Conservation (phyloP, 2,113 vertebrate species). For the Leptosomus discolor region DNA sequence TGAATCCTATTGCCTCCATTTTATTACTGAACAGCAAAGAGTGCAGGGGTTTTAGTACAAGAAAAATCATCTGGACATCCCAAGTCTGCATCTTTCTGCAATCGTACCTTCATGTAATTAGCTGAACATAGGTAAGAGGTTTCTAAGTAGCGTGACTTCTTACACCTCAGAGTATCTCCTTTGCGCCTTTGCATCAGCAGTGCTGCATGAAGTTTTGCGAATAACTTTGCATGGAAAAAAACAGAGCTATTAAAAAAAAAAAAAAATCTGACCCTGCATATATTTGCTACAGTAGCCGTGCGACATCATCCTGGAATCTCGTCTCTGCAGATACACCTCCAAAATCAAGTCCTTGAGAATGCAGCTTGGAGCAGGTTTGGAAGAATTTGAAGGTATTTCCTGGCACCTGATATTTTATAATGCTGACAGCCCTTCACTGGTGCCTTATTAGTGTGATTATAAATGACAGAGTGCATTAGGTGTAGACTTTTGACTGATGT, state of each 20-base stretch:
- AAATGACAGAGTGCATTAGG: not conserved
- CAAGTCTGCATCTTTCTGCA: not conserved
- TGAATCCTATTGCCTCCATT: rapidly evolving
- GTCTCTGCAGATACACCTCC: not conserved
- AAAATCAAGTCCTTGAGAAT: not conserved
- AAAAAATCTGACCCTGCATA: not conserved
- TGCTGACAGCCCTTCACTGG: not conserved
- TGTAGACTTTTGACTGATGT: not conserved
- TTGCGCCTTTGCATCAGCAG: not conserved
- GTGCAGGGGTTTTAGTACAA: not conserved
- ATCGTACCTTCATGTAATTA: not conserved
- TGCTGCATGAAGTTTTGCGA: not conserved
- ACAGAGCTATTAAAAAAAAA: not conserved
- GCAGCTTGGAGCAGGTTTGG: not conserved
- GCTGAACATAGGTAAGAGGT: not conserved
- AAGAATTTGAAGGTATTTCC: not conserved
- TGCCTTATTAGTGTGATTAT: not conserved
- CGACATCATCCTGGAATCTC: not conserved
- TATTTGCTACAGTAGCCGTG: not conserved
- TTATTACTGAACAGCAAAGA: not conserved
- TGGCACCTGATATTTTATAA: not conserved
- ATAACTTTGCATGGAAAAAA: not conserved
- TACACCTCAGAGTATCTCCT: not conserved
- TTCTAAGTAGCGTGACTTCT: not conserved
- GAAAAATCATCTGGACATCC: not conserved